These are phyloP conservation scores for Tineola bisselliella DNA, from an alignment of 2,888 invertebrate species.

Conservation along the genomic window DNA sequence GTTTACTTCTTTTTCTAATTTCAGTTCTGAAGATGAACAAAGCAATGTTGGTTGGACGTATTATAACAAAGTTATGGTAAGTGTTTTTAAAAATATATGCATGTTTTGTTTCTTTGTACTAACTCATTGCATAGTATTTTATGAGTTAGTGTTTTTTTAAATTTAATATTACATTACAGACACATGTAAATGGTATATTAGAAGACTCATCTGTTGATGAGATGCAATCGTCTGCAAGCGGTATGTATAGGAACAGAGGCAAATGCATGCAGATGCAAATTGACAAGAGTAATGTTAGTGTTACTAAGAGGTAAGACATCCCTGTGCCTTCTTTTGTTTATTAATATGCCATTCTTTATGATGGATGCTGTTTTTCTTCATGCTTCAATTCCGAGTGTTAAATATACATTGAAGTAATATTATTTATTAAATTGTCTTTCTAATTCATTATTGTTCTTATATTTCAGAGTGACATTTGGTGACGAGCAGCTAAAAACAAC, in stretches of 20 bases:
- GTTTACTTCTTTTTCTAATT: slow-evolving; percentile 21
- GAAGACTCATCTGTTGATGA: slow-evolving; percentile 42
- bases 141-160: neutral
- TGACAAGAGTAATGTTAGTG: slow-evolving; percentile 57
- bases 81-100: slow-evolving; percentile 18
- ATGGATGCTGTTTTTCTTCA: neutral
- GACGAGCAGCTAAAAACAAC: slow-evolving; percentile 42
- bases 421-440: too few species aligned
- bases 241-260: slow-evolving; percentile 43
- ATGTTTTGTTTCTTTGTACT: too few species aligned
- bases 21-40: slow-evolving; percentile 62
- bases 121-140: too few species aligned
- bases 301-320: slow-evolving; percentile 46
- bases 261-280: slow-evolving; percentile 57
- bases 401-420: too few species aligned
- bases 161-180: slow-evolving; percentile 29
- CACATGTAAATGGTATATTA: slow-evolving; percentile 58
- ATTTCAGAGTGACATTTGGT: slow-evolving; percentile 55
- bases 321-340: neutral
- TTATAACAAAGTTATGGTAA: slow-evolving; percentile 76
- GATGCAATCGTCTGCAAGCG: slow-evolving; percentile 59
- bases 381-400: too few species aligned
- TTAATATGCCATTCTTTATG: neutral
- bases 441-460: too few species aligned
- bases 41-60: slow-evolving; percentile 75